phyloP scores from a whole-genome alignment of 2,888 invertebrate genomes.

The Ligdia adustata region DNA sequence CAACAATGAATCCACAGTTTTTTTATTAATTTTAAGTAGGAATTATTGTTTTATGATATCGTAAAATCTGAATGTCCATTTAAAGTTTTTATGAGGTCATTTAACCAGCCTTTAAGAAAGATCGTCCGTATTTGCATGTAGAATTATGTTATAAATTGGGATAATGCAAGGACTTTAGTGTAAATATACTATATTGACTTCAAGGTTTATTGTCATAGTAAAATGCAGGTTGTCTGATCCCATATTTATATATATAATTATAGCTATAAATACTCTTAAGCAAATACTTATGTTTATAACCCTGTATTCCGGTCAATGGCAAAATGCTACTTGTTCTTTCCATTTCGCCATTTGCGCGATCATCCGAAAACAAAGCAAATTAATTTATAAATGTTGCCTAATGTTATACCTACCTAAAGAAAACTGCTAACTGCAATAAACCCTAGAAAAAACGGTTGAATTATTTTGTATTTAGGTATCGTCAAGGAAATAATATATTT shows the following conservation, averaged over 20 bases:
- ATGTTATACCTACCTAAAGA: constrained; percentile 15
- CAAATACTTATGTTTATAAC: too few species aligned
- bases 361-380: constrained; percentile 60
- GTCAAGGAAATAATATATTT: too few species aligned
- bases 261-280: too few species aligned
- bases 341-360: constrained; percentile 61
- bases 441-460: constrained; percentile 1
- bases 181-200: constrained; percentile 47
- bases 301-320: constrained; percentile 61
- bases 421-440: constrained; percentile 3
- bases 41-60: constrained; percentile 8
- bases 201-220: too few species aligned
- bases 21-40: too few species aligned
- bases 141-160: constrained; percentile 13
- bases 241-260: too few species aligned
- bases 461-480: too few species aligned
- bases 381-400: constrained; percentile 52
- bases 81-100: constrained; percentile 14
- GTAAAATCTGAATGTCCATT: constrained; percentile 7
- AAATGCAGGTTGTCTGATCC: too few species aligned
- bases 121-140: constrained; percentile 6
- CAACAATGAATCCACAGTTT: too few species aligned
- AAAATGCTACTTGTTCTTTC: constrained; percentile 45
- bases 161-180: constrained; percentile 29
- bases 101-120: too few species aligned